Base-by-base conservation (phyloP, 2,888 invertebrate species). In the Idaea aversata region DNA sequence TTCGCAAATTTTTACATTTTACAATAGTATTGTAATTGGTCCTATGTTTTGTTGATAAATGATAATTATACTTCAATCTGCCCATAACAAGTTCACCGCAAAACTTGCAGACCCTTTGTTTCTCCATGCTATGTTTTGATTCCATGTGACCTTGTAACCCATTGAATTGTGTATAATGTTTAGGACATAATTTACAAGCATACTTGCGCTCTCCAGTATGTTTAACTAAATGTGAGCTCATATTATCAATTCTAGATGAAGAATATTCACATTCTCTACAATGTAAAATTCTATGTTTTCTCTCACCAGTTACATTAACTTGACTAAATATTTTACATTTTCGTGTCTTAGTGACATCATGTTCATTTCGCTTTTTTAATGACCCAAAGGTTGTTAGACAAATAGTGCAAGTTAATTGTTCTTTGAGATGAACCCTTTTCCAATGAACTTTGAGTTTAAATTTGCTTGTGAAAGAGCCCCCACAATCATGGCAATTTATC, bases 41-140 rank as follows among this genome's bases (percentile, higher is more conserved):
- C n/a, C n/a, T n/a, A 88, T 4, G 38, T 5, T 3, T 10, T 13
- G n/a, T n/a, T n/a, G n/a, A 38, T 10, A 90, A 71, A 62, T 91
- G 91, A 34, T 78, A 76, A 57, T 88, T 86, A 0, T 83, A 77
- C 66, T 72, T 77, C 7, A 68, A 71, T 0, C 88, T 81, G 0
- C 90, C 88, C 68, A 76, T 79, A 0, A 91, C 65, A 60, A 74
- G 68, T 74, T 88, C 88, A 0, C 91, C 91, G 61, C 91, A 91
- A 25, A 77, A 79, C 5, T 88, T 83, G 66, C 91, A 91, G 1
- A 87, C 87, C 4, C 81, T 76, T 73, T 87, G 83, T 2, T 77
- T 66, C 57, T 70, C 71, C 1, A 80, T 72, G 13, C 85, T 80
- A 64, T 91, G 91, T 0, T 70, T 69, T 0, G 67, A 38, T 71